Conservation (phyloP, 30 jellyfish, hydroid and myxozoan genomes). For the Hydractinia symbiolongicarpus region DNA sequence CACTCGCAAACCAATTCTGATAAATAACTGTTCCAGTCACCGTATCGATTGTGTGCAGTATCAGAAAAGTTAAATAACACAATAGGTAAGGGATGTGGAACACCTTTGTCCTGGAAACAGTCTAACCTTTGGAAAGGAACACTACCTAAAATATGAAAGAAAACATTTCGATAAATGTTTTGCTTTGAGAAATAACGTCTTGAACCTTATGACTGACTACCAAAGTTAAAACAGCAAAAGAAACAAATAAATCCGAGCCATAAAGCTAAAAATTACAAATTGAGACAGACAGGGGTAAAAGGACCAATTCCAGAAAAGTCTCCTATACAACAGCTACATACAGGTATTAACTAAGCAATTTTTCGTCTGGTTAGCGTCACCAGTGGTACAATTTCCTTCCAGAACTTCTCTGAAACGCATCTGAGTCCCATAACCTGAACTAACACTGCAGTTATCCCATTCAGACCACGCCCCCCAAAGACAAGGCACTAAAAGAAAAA, state of each 20-base stretch:
- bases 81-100: slow-evolving; percentile 46
- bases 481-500: not conserved
- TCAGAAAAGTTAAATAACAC: slow-evolving; percentile 70
- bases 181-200: too few species aligned
- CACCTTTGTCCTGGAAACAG: slow-evolving; percentile 57
- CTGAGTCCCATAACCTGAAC: slow-evolving; percentile 74
- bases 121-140: slow-evolving; percentile 55
- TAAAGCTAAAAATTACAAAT: not conserved
- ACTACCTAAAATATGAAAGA: slow-evolving; percentile 41
- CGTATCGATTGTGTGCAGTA: slow-evolving; percentile 22
- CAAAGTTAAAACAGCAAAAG: not conserved
- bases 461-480: slow-evolving; percentile 54
- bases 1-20: slow-evolving; percentile 77
- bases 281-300: not conserved
- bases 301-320: too few species aligned
- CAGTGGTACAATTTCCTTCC: slow-evolving; percentile 58
- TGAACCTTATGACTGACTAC: too few species aligned
- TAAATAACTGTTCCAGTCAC: slow-evolving; percentile 67
- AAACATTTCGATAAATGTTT: not conserved
- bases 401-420: slow-evolving; percentile 53
- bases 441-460: slow-evolving; percentile 59
- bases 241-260: not conserved
- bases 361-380: slow-evolving; percentile 51
- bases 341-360: slow-evolving; percentile 77
- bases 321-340: slow-evolving; percentile 29